Base-by-base conservation (phyloP, 2,113 vertebrate genomes). In the Silurus glanis region DNA sequence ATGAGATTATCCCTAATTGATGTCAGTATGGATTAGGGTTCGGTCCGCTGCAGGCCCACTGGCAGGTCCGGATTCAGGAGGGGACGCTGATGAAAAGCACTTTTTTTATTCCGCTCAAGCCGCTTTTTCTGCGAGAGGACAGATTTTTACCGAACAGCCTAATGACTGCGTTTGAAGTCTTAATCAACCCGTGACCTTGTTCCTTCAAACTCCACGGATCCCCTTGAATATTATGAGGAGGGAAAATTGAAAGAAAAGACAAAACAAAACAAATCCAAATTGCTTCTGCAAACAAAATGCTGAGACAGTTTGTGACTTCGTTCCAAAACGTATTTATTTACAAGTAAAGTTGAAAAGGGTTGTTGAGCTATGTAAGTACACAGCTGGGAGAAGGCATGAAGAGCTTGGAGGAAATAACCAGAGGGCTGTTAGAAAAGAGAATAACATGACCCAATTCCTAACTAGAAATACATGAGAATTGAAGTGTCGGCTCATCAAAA, bases 1-100 rank as follows among this genome's bases (percentile, higher is more conserved):
- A 97, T 95, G 96, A 97, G 96, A 97, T 97, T 97, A 96, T 96
- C 95, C 92, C 91, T 97, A 97, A 97, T 97, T 97, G 96, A 95
- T 97, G 96, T 97, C 96, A 97, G 93, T 96, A 92, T 95, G 94
- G 94, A 97, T 97, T 97, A 97, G 93, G 94, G 94, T 94, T 94
- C 93, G 94, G 95, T 95, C 96, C 93, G 92, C 96, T 96, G 95
- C 88, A 92, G 94, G 91, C 93, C 93, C 93, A 95, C 94, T 95
- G 96, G 95, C 96, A 95, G 95, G 95, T 96, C 95, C 96, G 94
- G 95, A 95, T 95, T 95, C 94, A 82, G 81, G 61, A 87, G 71
- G 94, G 96, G 96, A 96, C 94, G 94, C 94, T 94, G 95, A 95
- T 96, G 94, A 96, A 94, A 94, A 96, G 93, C 93, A 88, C 90